Percentiles rank a stretch among this genome's conserved stretches.
These are phyloP conservation scores for Intellagama lesueurii DNA, from an alignment of 2,797 vertebrate species.

Conservation along the genomic window DNA sequence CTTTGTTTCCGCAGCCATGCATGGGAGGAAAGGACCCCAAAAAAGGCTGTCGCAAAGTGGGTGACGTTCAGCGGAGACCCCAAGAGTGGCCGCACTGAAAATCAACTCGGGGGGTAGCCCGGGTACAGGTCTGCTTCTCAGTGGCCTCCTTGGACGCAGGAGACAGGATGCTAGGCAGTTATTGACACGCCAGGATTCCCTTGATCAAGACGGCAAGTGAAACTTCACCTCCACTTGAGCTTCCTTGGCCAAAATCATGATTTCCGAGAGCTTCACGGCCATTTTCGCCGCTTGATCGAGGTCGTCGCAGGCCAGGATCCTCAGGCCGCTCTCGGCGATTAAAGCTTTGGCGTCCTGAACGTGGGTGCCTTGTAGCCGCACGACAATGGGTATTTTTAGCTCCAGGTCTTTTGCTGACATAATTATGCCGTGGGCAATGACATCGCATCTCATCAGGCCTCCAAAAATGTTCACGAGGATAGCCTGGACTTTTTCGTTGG, in stretches of 20 bases:
- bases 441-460: conserved; percentile 96
- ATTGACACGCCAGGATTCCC: fast-evolving
- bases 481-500: conserved; percentile 87
- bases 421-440: conserved; percentile 96
- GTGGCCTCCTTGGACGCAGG: too few species aligned
- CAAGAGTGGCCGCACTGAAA: background rate
- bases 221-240: conserved; percentile 1
- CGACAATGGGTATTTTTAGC: conserved; percentile 95
- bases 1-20: fast-evolving
- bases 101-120: too few species aligned
- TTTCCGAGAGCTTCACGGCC: conserved; percentile 74
- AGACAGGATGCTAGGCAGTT: too few species aligned
- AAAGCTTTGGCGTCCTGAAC: conserved; percentile 97
- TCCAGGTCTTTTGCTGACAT: conserved; percentile 94
- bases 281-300: conserved; percentile 97
- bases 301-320: conserved; percentile 96
- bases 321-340: conserved; percentile 93
- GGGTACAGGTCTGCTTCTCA: fast-evolving
- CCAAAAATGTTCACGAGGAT: conserved; percentile 98
- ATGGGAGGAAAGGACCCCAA: too few species aligned
- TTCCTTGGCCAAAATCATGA: conserved; percentile 16
- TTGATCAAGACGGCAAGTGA: background rate
- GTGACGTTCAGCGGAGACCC: background rate
- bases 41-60: background rate
- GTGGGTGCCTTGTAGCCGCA: conserved; percentile 95